Conservation (phyloP, 2,888 invertebrate species). For the Limnephilus lunatus region DNA sequence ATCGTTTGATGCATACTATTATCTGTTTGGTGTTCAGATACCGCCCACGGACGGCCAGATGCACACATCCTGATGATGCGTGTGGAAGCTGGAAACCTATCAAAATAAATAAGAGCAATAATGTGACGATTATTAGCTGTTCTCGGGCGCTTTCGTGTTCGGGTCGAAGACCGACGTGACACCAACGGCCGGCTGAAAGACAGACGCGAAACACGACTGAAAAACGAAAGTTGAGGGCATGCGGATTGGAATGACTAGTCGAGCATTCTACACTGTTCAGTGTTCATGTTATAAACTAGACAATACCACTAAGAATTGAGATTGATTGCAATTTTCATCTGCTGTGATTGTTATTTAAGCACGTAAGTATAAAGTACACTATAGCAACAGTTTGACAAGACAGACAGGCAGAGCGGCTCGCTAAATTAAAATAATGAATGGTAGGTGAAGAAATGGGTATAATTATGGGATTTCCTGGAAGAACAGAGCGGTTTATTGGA, state of each 20-base stretch:
- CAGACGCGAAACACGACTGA: constrained; percentile 37
- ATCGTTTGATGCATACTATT: neutral
- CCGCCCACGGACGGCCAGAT: neutral
- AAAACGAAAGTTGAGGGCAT: constrained; percentile 29
- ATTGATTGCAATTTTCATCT: too few relatives aligned
- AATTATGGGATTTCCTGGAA: too few relatives aligned
- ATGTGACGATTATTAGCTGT: neutral
- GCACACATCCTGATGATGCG: neutral
- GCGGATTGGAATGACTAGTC: neutral
- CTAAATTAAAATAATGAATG: too few relatives aligned
- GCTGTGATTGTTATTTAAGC: neutral
- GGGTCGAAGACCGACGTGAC: constrained; percentile 45
- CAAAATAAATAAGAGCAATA: neutral
- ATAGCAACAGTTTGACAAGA: neutral
- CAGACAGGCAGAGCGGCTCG: too few relatives aligned
- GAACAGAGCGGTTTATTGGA: too few relatives aligned
- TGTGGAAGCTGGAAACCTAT: neutral
- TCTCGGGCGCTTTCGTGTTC: neutral
- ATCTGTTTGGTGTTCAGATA: neutral
- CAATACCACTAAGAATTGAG: neutral
- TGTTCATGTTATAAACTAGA: neutral
- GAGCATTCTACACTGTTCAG: neutral
- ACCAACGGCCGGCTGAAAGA: constrained; percentile 6
- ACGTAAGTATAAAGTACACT: neutral
- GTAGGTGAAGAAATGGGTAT: too few relatives aligned